phyloP scores from a whole-genome alignment of 2,797 vertebrate species.

The Molossus alvarezi region DNA sequence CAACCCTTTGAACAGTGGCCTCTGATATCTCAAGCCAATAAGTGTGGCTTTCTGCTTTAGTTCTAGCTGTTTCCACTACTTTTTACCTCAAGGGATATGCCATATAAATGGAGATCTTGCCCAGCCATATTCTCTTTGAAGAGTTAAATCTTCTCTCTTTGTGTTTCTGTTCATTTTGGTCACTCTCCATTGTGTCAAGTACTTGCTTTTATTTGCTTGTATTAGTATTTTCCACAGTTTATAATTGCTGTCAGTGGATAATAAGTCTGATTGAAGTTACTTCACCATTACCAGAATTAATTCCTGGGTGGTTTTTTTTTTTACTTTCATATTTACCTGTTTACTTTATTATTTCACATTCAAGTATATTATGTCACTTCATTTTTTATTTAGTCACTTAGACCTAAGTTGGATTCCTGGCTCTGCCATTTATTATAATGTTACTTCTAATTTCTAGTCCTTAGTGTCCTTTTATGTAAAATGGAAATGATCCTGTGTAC shows the following conservation, averaged over 20 bases:
- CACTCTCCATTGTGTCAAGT: neutral
- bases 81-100: neutral
- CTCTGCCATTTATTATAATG: constrained; percentile 28
- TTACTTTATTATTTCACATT: constrained; percentile 46
- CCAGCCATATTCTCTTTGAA: neutral
- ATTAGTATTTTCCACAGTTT: constrained; percentile 60
- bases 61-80: neutral
- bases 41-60: constrained; percentile 1
- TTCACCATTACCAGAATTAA: neutral
- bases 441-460: constrained; percentile 62
- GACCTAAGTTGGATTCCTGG: neutral
- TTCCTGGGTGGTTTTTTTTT: neutral
- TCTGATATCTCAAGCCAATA: neutral
- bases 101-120: neutral
- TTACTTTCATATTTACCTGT: constrained; percentile 47
- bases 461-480: constrained; percentile 8
- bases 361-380: constrained; percentile 38
- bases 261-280: constrained; percentile 21
- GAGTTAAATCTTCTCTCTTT: neutral
- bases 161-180: constrained; percentile 19
- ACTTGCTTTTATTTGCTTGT: neutral
- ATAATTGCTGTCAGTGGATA: neutral
- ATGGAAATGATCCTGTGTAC: constrained; percentile 54
- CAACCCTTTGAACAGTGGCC: neutral
- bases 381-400: neutral